phyloP scores from a whole-genome alignment of 1,140 invertebrate genomes.

The Pantala flavescens region DNA sequence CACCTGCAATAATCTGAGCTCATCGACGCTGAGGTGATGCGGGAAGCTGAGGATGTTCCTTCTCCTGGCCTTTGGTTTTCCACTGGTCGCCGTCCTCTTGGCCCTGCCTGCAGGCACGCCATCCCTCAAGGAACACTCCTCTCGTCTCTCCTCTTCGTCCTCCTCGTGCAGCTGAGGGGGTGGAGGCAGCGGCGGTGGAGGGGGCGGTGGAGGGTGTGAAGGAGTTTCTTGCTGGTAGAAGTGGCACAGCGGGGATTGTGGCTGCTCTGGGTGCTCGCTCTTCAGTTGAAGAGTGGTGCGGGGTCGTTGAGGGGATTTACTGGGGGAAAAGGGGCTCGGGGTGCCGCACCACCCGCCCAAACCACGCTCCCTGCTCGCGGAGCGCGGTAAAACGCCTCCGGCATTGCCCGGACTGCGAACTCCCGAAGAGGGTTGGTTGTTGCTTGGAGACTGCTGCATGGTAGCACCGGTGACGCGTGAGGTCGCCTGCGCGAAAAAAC shows the following conservation, averaged over 20 bases:
- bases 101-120: conserved; percentile 24
- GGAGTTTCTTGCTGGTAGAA: background rate
- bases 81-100: conserved; percentile 25
- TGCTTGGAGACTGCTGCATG: too few species aligned
- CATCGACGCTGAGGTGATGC: conserved; percentile 51
- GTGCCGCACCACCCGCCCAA: background rate
- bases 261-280: background rate
- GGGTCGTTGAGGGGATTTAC: background rate
- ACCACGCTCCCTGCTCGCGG: background rate
- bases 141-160: background rate
- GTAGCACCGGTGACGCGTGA: too few species aligned
- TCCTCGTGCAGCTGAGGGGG: background rate
- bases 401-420: background rate
- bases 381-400: background rate
- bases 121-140: background rate
- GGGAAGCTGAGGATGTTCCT: conserved; percentile 37
- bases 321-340: background rate
- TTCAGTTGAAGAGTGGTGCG: background rate
- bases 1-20: conserved; percentile 52
- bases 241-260: background rate
- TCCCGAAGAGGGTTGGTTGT: too few species aligned
- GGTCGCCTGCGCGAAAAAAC: too few species aligned
- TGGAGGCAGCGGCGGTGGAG: background rate
- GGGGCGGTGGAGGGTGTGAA: background rate
- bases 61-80: conserved; percentile 34